Percentiles rank a stretch among this genome's conserved stretches.
These are phyloP conservation scores for Oryzias woworae DNA, from an alignment of 2,113 vertebrate genomes.

Conservation along the genomic window DNA sequence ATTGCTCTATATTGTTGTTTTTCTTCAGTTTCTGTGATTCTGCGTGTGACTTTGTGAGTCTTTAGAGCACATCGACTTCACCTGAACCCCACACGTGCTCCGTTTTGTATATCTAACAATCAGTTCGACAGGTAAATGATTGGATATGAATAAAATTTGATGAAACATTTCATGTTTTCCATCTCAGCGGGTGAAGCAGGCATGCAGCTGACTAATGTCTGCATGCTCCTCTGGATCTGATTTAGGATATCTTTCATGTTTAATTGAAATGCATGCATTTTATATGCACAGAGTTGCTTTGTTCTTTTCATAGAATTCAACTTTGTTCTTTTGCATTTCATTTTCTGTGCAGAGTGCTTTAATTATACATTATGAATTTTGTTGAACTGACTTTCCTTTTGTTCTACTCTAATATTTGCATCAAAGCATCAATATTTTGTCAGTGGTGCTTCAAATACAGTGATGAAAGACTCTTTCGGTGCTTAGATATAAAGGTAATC, in stretches of 20 bases:
- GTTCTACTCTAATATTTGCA: constrained; percentile 16
- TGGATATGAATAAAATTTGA: background rate
- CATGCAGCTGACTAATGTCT: constrained; percentile 60
- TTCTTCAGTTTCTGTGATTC: constrained; percentile 5
- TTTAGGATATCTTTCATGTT: constrained; percentile 40
- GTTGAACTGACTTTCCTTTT: constrained; percentile 19
- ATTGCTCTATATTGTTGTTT: background rate
- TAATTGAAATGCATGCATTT: constrained; percentile 68
- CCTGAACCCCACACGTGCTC: background rate
- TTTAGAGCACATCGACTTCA: background rate
- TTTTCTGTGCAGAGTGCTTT: constrained; percentile 29
- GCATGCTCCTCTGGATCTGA: constrained; percentile 25
- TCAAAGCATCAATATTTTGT: constrained; percentile 20
- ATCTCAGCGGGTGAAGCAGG: constrained; percentile 9
- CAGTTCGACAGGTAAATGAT: background rate
- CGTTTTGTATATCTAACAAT: background rate
- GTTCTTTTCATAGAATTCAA: constrained; percentile 29
- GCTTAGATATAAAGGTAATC: constrained; percentile 21
- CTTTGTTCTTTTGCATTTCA: constrained; percentile 18
- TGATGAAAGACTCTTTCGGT: constrained; percentile 16
- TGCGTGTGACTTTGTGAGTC: too few species aligned
- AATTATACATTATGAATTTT: constrained; percentile 31
- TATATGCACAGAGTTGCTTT: constrained; percentile 26
- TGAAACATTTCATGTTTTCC: constrained; percentile 11
- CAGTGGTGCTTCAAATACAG: constrained; percentile 22